These are phyloP conservation scores for Acipenser ruthenus DNA, from an alignment of 2,797 vertebrate species.

Conservation along the genomic window DNA sequence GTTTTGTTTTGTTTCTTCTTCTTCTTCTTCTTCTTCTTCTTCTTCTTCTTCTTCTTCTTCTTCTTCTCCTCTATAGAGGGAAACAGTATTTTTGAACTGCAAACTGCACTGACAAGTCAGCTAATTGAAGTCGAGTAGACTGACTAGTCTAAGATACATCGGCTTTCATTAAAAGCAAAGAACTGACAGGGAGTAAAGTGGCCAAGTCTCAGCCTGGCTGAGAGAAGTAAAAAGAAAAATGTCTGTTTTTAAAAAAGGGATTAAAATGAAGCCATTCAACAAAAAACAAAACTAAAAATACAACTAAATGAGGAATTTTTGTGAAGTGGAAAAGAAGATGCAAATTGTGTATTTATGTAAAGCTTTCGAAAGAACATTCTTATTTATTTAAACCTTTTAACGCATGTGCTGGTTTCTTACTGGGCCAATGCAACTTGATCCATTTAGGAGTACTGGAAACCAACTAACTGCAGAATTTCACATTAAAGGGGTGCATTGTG, in stretches of 20 bases:
- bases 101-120: conserved; percentile 26
- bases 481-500: too few relatives aligned
- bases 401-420: too few relatives aligned
- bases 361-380: too few relatives aligned
- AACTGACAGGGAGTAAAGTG: conserved; percentile 25
- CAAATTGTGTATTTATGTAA: too few relatives aligned
- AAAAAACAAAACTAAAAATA: conserved; percentile 16
- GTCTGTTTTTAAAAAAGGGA: conserved; percentile 31
- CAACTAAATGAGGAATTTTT: neutral
- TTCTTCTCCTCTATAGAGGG: neutral
- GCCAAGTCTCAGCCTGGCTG: conserved; percentile 27
- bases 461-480: too few relatives aligned
- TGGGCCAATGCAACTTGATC: too few relatives aligned
- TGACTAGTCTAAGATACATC: conserved; percentile 29
- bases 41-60: conserved; percentile 8
- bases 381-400: neutral
- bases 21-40: conserved; percentile 7
- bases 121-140: conserved; percentile 29
- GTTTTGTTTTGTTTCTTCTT: neutral
- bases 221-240: conserved; percentile 16
- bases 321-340: too few relatives aligned
- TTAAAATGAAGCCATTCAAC: conserved; percentile 27
- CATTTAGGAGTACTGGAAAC: too few relatives aligned
- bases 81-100: neutral
- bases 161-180: conserved; percentile 21